Evolutionary conservation across 2,888 invertebrate species (phyloP), one percentile per base, ranked within the genome.

Genomic region (Stenurella melanura): DNA sequence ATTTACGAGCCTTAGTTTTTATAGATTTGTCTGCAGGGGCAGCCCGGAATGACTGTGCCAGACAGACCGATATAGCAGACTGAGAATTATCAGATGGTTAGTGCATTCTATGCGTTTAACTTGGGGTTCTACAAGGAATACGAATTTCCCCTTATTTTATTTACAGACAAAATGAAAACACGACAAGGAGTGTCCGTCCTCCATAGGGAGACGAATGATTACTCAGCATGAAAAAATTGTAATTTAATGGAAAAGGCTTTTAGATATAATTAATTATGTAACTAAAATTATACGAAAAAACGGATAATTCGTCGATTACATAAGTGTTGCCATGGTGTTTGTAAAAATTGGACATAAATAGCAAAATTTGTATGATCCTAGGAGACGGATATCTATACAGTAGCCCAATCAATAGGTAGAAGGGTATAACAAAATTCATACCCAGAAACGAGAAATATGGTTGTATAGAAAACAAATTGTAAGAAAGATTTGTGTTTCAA

Each of bases 1-100:
- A 70, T 70, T 70, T 70, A 70, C 34, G 70, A 15, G 70, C 18
- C 34, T 21, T 42, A 38, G 58, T 70, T 70, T 70, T 70, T 70
- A 69, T 69, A 58, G 69, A 69, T 69, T 69, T 38, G 69, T 69
- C 58, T 57, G 69, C 58, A n/a, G 26, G 57, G 58, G 69, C 69
- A 69, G 60, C 42, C 38, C 17, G 38, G 38, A 70, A 61, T 61
- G 60, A 42, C 70, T 70, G 21, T 58, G 70, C 70, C 70, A 70
- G 70, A 70, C 70, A 70, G 70, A 60, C 60, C 18, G 9, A 50
- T 70, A 60, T 38, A 58, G 42, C 60, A 19, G 70, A 70, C 70
- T 70, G 70, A 70, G 70, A 70, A 70, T 60, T 70, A 70, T 70
- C 70, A 70, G 70, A 70, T 70, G 70, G 70, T 69, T 30, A 30